Conservation (phyloP, 2,797 vertebrate genomes). For the Anabas testudineus region DNA sequence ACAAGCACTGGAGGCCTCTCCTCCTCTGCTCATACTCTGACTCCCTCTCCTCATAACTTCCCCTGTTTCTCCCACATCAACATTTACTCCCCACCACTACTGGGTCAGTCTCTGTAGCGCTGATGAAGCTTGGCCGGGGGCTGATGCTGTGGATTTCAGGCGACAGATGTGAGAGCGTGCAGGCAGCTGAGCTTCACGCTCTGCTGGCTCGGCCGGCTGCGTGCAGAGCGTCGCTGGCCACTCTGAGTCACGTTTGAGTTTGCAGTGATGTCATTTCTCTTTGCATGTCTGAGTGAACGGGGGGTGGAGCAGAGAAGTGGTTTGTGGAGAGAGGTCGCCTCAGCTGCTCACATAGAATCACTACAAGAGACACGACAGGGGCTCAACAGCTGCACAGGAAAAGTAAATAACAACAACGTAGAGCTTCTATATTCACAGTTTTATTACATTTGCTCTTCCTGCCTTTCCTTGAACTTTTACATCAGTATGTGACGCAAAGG, state of each 20-base stretch:
- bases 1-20: conserved; percentile 23
- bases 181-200: conserved; percentile 50
- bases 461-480: too few species aligned
- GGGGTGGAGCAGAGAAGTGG: too few species aligned
- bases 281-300: conserved; percentile 31
- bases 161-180: conserved; percentile 65
- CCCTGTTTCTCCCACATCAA: conserved; percentile 7
- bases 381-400: conserved; percentile 29
- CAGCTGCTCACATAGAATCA: conserved; percentile 48
- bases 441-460: too few species aligned
- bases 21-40: background rate
- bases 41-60: background rate
- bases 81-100: conserved; percentile 27
- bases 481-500: too few species aligned
- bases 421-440: too few species aligned
- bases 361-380: conserved; percentile 33
- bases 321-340: conserved; percentile 4
- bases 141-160: conserved; percentile 42
- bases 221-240: background rate
- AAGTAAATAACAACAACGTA: conserved; percentile 12
- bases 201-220: conserved; percentile 20
- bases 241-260: conserved; percentile 63
- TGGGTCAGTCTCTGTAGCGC: conserved; percentile 34
- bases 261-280: conserved; percentile 62
- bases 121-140: conserved; percentile 38